phyloP scores from a whole-genome alignment of 2,113 vertebrate genomes.

The Anhinga anhinga region DNA sequence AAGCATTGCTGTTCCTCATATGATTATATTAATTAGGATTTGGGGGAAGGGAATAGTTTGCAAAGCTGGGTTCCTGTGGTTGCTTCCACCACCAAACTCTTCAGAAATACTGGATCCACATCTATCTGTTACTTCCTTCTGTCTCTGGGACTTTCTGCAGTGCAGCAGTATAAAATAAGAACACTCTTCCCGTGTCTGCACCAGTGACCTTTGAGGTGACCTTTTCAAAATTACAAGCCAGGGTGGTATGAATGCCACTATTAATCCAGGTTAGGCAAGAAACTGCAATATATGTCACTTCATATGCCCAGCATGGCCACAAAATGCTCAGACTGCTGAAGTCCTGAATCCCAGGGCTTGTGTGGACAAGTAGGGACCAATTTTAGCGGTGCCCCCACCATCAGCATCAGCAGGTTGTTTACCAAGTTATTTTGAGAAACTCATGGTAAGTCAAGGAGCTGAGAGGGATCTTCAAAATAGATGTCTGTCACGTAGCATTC shows the following conservation, averaged over 20 bases:
- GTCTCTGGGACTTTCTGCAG: background rate
- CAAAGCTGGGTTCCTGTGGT: background rate
- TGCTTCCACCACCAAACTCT: background rate
- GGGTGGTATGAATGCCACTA: conserved; percentile 3
- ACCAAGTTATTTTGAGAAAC: conserved; percentile 57
- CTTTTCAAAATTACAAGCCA: background rate
- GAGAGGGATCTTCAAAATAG: conserved; percentile 42
- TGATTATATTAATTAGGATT: background rate
- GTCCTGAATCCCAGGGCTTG: conserved; percentile 39
- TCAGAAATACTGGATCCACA: background rate
- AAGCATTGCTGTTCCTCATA: background rate
- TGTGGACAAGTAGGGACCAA: conserved; percentile 38
- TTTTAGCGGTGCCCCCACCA: background rate
- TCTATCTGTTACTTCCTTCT: background rate
- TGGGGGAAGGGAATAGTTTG: background rate
- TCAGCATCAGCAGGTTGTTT: conserved; percentile 22
- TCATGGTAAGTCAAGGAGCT: conserved; percentile 27
- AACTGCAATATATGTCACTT: background rate
- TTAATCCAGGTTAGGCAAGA: background rate
- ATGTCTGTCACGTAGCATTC: conserved; percentile 11
- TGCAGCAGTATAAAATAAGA: background rate
- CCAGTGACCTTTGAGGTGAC: background rate
- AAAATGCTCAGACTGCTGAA: background rate
- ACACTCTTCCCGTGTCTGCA: background rate
- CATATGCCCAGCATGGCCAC: background rate